phyloP scores from a whole-genome alignment of 2,888 invertebrate genomes.

The Rhodophaea formosa region DNA sequence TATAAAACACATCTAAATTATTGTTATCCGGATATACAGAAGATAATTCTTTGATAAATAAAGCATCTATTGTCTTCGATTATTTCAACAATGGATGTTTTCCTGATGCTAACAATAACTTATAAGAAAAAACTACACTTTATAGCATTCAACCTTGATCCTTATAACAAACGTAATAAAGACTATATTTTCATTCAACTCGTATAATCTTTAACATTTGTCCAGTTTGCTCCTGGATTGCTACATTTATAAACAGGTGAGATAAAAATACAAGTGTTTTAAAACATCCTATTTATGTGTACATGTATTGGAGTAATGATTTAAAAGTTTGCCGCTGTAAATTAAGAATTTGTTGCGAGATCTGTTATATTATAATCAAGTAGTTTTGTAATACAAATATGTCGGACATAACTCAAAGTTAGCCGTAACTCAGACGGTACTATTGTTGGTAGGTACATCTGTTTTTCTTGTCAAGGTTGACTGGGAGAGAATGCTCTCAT shows the following conservation, averaged over 20 bases:
- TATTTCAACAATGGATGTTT: slow-evolving; percentile 7
- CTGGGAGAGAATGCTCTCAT: no score
- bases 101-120: slow-evolving; percentile 7
- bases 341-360: no score
- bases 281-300: slow-evolving; percentile 5
- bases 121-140: background rate
- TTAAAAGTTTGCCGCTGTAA: no score
- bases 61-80: background rate
- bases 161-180: background rate
- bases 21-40: background rate
- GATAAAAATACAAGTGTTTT: slow-evolving; percentile 10
- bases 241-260: slow-evolving; percentile 5
- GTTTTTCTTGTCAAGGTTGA: no score
- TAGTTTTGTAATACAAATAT: no score
- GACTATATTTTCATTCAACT: background rate
- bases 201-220: background rate
- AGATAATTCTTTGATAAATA: background rate
- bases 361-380: no score
- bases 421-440: no score
- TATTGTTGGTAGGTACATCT: no score
- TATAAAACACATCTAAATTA: no score
- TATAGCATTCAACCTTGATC: background rate
- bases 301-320: background rate
- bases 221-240: background rate
- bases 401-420: no score